These are phyloP conservation scores for Varanus salvator DNA, from an alignment of 2,113 vertebrate species.

Conservation along the genomic window DNA sequence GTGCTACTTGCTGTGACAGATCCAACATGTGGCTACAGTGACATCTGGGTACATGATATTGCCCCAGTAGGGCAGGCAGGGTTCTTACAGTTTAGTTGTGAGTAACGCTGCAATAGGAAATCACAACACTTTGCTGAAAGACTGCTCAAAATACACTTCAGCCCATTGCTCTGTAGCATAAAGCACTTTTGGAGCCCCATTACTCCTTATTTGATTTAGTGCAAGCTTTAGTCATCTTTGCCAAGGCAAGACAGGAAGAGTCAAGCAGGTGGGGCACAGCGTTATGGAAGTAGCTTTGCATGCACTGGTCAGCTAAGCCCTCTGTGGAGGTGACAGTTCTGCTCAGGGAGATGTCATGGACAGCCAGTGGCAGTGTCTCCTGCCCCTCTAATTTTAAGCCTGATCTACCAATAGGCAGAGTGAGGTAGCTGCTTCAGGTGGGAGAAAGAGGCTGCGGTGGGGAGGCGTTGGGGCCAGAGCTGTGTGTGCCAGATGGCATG, in stretches of 20 bases:
- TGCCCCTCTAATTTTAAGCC: neutral
- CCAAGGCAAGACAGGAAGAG: neutral
- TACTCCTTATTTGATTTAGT: slow-evolving; percentile 3
- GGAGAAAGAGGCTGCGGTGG: neutral
- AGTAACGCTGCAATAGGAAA: neutral
- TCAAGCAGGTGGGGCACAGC: neutral
- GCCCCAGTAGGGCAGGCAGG: neutral
- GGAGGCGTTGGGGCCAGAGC: neutral
- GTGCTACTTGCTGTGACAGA: slow-evolving; percentile 47
- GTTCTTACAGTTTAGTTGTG: neutral
- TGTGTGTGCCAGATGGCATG: neutral
- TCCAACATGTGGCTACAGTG: slow-evolving; percentile 32
- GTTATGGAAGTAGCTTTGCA: neutral
- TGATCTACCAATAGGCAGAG: neutral
- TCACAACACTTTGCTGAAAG: neutral
- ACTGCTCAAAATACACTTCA: neutral
- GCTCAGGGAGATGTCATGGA: neutral
- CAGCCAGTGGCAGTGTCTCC: neutral
- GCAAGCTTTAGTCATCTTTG: neutral
- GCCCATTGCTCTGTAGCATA: slow-evolving; percentile 5
- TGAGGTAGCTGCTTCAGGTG: neutral
- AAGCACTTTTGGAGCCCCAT: neutral
- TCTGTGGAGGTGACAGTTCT: neutral
- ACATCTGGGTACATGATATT: slow-evolving; percentile 27
- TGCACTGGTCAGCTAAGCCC: neutral